Evolutionary conservation across 1,140 invertebrate genomes (phyloP).

Genomic region (Adoxophyes honmai): DNA sequence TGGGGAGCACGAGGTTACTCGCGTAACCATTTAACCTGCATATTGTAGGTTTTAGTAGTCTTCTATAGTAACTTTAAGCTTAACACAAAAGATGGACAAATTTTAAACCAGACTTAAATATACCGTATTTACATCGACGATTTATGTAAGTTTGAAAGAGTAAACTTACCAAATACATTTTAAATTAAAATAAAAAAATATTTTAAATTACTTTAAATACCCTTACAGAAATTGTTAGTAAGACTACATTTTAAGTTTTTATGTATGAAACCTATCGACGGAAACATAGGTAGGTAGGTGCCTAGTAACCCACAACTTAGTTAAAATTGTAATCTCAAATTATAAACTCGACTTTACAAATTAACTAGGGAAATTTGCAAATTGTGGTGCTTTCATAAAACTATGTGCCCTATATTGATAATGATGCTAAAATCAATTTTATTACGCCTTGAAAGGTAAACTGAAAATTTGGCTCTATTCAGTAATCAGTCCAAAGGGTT

Average conservation of each 20-base stretch:
- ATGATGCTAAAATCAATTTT: slow-evolving; percentile 12
- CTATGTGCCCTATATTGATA: slow-evolving; percentile 15
- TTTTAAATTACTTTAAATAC: too few relatives aligned
- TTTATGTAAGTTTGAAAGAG: not conserved
- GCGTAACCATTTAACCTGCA: slow-evolving; percentile 52
- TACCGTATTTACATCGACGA: not conserved
- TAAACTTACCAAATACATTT: not conserved
- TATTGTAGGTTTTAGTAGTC: slow-evolving; percentile 57
- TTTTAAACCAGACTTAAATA: slow-evolving; percentile 16
- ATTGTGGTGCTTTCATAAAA: slow-evolving; percentile 14
- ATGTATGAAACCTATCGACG: slow-evolving; percentile 13
- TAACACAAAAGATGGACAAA: slow-evolving; percentile 16
- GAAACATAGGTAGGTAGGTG: too few relatives aligned
- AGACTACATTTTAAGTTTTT: not conserved
- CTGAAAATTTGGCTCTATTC: not conserved
- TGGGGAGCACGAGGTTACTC: slow-evolving; percentile 45
- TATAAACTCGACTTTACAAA: slow-evolving; percentile 9
- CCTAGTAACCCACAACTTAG: not conserved
- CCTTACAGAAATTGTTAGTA: not conserved
- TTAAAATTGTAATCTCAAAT: not conserved
- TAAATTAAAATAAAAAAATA: too few relatives aligned
- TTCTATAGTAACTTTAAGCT: slow-evolving; percentile 23
- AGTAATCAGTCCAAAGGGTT: slow-evolving; percentile 12
- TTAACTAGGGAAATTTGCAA: slow-evolving; percentile 7
- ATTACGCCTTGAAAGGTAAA: slow-evolving; percentile 9